Evolutionary conservation across 2,888 invertebrate genomes (phyloP), one percentile per base, ranked within the genome.

Genomic region (Cryptus armator): DNA sequence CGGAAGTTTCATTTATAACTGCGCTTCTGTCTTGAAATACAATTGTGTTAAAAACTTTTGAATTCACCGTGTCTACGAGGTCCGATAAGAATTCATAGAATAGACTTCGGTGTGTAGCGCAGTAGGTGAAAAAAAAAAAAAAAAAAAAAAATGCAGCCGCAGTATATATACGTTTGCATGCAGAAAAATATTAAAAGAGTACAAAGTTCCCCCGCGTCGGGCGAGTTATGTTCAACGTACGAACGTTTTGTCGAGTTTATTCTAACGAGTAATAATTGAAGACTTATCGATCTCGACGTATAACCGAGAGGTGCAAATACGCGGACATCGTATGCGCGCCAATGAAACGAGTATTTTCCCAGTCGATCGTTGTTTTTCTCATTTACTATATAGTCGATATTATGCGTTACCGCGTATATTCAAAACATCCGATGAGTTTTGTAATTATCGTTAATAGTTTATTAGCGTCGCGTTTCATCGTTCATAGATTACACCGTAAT

Each of bases 191-290:
- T 70, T 29, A 70, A 32, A 70, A 16, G 46, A 70, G 51, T n/a
- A 29, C 70, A 48, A 10, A 29, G 64, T 64, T 64, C 9, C 64
- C 64, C 9, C 43, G 59, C 43, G 16, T 56, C 44, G 46, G 19
- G 59, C 48, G 10, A 64, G 75, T 75, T 44, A 48, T 62, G 29
- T 44, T 75, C 46, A 32, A 14, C 32, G 46, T 56, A 64, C 59
- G 75, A 64, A 24, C 75, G 56, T 24, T 56, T 56, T 56, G 56
- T 24, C 56, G 56, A 24, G 24, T 19, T 56, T 56, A 12, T 46
- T 75, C 75, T 75, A 75, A 75, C 75, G 75, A 75, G 24, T 85
- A 86, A 87, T 87, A 88, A 88, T 75, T 85, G 74, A 74, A 24
- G 77, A 66, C 81, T 81, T 86, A 86, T 89, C 87, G 86, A 87